Evolutionary conservation across 2,888 invertebrate species (phyloP), one percentile per base, ranked within the genome.

Genomic region (Artemia sinica): DNA sequence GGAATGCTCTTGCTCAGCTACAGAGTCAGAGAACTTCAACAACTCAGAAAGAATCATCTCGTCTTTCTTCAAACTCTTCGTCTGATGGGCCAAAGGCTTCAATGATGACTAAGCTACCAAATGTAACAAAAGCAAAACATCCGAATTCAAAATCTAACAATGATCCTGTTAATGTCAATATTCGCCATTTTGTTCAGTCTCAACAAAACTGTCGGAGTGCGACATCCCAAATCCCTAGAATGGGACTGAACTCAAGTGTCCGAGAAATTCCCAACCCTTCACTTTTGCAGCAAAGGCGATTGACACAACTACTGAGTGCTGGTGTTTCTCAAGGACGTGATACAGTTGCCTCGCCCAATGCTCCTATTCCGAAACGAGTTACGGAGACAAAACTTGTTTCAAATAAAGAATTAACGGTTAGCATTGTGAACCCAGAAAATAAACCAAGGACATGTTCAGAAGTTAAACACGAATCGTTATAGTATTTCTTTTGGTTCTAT

Each of bases 1-100:
- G 58, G 58, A 58, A 58, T 58, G 58, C 58, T n/a, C 58, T 58
- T n/a, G 58, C 58, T 58, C 58, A 58, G 58, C 18, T 58, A 18
- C 58, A 58, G 18, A 58, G 18, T 18, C 58, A 58, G 58, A n/a
- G 58, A 58, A 18, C 58, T 58, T 10, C 58, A 14, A 18, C 18
- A n/a, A 10, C 58, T 58, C 28, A 28, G 28, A 8, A n/a, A n/a
- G 58, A 58, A 9, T n/a, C 58, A 58, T 18, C 8, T 58, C 58
- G 58, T 58, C 58, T 18, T 14, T 58, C 58, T 14, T 14, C 58
- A 58, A 58, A 10, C 18, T 14, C n/a, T 14, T 14, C 58, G 18
- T 18, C 58, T 58, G 58, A 58, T 18, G 18, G 18, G 18, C 8
- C 58, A 10, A 8, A n/a, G 14, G n/a, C 58, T 8, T 58, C 58